phyloP scores from a whole-genome alignment of 2,113 vertebrate species.

The Thamnophis sirtalis region DNA sequence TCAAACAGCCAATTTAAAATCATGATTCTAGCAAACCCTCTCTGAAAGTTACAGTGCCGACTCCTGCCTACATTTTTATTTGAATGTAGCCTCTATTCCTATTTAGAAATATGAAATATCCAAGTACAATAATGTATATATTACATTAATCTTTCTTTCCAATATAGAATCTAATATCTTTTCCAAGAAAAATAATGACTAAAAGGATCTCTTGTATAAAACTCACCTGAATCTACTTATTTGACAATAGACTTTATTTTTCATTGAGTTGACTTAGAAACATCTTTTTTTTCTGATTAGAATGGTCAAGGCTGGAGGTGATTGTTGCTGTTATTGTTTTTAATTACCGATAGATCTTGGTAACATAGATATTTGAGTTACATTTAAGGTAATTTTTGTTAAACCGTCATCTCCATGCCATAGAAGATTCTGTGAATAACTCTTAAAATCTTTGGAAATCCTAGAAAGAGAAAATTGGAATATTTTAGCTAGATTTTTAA shows the following conservation, averaged over 20 bases:
- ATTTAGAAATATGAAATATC: not conserved
- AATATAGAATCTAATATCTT: not conserved
- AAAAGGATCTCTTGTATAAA: constrained; percentile 2
- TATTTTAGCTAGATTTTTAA: not conserved
- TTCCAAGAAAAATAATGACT: not conserved
- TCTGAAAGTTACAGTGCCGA: constrained; percentile 27
- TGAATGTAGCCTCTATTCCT: constrained; percentile 13
- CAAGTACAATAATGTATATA: rapidly evolving
- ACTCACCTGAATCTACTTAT: not conserved
- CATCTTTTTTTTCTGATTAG: not conserved
- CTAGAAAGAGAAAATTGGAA: not conserved
- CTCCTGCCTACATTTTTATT: constrained; percentile 8
- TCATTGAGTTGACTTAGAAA: not conserved
- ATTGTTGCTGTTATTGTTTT: not conserved
- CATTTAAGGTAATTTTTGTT: not conserved
- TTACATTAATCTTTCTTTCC: not conserved
- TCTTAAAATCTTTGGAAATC: not conserved
- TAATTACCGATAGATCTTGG: not conserved
- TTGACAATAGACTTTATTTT: not conserved
- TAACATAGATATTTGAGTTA: not conserved
- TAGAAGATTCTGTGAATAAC: not conserved
- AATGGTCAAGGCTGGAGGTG: not conserved
- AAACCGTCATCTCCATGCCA: not conserved
- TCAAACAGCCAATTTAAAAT: constrained; percentile 30
- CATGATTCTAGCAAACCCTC: constrained; percentile 12